Base-by-base conservation (phyloP, 2,888 invertebrate genomes). In the Hypena proboscidalis region DNA sequence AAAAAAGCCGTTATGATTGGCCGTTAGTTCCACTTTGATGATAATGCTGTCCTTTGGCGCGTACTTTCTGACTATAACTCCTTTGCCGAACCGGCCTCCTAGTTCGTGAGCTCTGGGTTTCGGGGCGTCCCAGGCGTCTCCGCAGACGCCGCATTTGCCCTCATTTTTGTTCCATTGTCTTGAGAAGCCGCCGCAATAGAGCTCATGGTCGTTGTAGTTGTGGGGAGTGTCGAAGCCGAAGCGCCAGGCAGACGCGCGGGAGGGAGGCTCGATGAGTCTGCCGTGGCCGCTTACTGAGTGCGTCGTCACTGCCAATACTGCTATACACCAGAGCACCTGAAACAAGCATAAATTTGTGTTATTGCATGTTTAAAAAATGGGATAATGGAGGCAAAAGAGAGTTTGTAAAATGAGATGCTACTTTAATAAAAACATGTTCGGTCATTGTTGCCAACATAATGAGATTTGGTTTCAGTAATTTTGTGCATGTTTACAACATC, bases 131-230 rank as follows among this genome's bases (percentile, higher is more conserved):
- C 95, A 97, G 1, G 97, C 92, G 80, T 97, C 97, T 0, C 97
- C 97, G 67, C 97, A 97, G 29, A 96, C 93, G 1, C 97, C 97
- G 70, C 97, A 97, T 75, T 96, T 95, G 0, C 97, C 97, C 1
- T 91, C 93, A 71, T 97, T 97, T 43, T 87, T 93, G 65, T 94
- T 93, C 95, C 96, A 96, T 72, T 97, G 97, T 34, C 95, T 90
- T n/a, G 94, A 92, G 77, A 95, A 96, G 5, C 97, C 97, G 0
- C 97, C 97, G 77, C 97, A 97, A 83, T 95, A 97, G 2, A 95
- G 91, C 74, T 97, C 96, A 77, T 97, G 95, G 83, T 97, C 97
- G 79, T 97, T 97, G 86, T 97, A 97, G 82, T 97, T 95, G 70
- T 95, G 95, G 1, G 96, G 96, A 1, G 97, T 96, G 76, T 94